phyloP scores from a whole-genome alignment of 2,113 vertebrate genomes.

The Euleptes europaea region DNA sequence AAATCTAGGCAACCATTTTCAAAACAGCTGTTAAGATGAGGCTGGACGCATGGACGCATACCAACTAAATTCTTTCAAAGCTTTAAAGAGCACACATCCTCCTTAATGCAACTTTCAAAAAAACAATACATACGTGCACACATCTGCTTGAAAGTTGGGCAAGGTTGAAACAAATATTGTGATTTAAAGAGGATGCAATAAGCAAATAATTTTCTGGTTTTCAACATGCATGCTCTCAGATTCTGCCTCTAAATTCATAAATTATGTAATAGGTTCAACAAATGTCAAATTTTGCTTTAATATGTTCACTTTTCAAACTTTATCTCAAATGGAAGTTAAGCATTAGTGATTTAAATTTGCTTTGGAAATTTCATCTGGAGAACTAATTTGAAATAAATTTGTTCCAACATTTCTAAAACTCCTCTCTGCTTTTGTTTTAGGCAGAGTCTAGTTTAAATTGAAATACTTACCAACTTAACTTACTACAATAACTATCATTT shows the following conservation, averaged over 20 bases:
- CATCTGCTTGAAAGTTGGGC: constrained; percentile 65
- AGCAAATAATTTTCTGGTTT: constrained; percentile 66
- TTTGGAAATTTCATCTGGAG: constrained; percentile 66
- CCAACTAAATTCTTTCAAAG: constrained; percentile 64
- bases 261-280: constrained; percentile 56
- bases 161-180: constrained; percentile 60
- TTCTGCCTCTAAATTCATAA: constrained; percentile 66
- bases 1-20: constrained; percentile 62
- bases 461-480: constrained; percentile 88
- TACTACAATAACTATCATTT: constrained; percentile 78
- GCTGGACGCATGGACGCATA: constrained; percentile 68
- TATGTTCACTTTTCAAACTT: constrained; percentile 42
- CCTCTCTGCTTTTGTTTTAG: constrained; percentile 61
- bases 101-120: constrained; percentile 69
- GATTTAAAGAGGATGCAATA: constrained; percentile 66
- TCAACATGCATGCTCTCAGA: constrained; percentile 65
- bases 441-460: constrained; percentile 59
- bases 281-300: constrained; percentile 12
- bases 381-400: constrained; percentile 60
- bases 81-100: constrained; percentile 62
- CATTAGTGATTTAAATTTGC: constrained; percentile 55
- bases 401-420: constrained; percentile 64
- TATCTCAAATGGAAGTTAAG: constrained; percentile 55
- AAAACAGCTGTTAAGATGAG: constrained; percentile 69
- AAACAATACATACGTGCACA: constrained; percentile 56